These are phyloP conservation scores for Ia io DNA, from an alignment of 2,113 vertebrate genomes.

Conservation along the genomic window DNA sequence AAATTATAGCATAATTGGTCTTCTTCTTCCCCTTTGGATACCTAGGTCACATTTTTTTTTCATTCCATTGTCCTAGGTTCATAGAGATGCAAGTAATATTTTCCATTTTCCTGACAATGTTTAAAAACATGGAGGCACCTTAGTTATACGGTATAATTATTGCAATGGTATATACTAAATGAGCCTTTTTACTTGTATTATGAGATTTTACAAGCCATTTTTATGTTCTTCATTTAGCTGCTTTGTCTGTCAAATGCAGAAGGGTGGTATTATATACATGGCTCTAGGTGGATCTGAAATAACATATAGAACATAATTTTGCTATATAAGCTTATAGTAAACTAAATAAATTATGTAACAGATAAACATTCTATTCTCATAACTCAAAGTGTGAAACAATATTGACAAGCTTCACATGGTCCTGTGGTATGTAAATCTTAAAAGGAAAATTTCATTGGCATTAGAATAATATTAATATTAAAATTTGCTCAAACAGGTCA, in stretches of 20 bases:
- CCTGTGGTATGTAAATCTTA: not conserved
- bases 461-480: not conserved
- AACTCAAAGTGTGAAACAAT: constrained; percentile 16
- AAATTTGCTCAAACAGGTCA: not conserved
- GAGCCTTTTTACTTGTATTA: not conserved
- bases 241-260: not conserved
- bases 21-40: not conserved
- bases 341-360: not conserved
- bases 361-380: not conserved
- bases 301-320: not conserved
- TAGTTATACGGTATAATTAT: not conserved
- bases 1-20: not conserved
- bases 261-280: not conserved
- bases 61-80: not conserved
- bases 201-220: not conserved
- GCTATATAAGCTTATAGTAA: not conserved
- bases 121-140: not conserved
- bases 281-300: not conserved
- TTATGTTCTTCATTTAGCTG: not conserved
- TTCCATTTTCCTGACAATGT: not conserved
- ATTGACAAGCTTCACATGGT: constrained; percentile 1
- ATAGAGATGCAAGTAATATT: not conserved
- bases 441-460: constrained; percentile 5
- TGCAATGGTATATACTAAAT: not conserved
- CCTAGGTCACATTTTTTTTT: constrained; percentile 23